Percentiles rank a stretch among this genome's conserved stretches.
phyloP scores from a whole-genome alignment of 2,797 vertebrate species.

The Silurus lanzhouensis region DNA sequence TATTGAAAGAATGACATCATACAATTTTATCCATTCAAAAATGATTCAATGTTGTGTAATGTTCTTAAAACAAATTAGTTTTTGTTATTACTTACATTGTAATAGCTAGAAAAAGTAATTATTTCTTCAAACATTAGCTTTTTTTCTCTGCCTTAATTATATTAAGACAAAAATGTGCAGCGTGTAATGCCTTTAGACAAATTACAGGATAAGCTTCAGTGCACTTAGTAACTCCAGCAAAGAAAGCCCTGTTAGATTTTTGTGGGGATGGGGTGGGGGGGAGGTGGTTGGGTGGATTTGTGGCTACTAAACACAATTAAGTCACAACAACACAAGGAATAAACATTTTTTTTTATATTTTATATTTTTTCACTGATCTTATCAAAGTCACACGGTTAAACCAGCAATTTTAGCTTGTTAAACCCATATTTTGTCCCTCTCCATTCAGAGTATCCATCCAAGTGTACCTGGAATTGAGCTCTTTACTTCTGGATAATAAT shows the following conservation, averaged over 20 bases:
- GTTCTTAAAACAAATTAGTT: not conserved
- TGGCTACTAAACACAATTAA: too few species aligned
- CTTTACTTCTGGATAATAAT: not conserved
- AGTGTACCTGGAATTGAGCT: too few species aligned
- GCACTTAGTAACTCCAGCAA: not conserved
- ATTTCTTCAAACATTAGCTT: not conserved
- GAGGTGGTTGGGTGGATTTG: not conserved
- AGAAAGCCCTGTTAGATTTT: not conserved
- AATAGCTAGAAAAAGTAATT: not conserved
- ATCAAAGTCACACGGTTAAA: not conserved
- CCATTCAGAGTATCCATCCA: too few species aligned
- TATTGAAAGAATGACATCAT: not conserved
- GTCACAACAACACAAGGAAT: too few species aligned
- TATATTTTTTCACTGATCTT: too few species aligned
- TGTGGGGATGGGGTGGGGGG: not conserved
- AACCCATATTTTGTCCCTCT: not conserved
- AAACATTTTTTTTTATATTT: too few species aligned
- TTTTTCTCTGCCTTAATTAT: not conserved
- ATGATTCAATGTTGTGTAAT: not conserved
- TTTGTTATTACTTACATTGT: not conserved
- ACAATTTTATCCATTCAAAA: not conserved
- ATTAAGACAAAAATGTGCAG: not conserved
- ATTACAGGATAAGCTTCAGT: not conserved
- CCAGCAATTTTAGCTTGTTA: not conserved
- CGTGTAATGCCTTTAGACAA: not conserved